Evolutionary conservation across 2,888 invertebrate genomes (phyloP).

Genomic region (Drepanosiphum platanoidis): DNA sequence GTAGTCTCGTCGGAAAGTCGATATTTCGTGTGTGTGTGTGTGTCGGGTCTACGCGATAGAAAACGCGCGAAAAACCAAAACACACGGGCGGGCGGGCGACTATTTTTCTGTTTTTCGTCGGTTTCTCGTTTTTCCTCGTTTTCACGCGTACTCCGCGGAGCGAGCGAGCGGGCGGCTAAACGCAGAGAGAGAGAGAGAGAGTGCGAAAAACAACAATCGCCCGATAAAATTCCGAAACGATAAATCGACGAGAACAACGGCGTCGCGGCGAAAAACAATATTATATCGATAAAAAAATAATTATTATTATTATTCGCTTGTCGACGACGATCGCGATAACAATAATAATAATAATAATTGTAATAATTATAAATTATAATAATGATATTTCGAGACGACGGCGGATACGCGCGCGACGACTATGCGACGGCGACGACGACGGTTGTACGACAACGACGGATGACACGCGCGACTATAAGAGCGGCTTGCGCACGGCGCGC

Average conservation of each 20-base stretch:
- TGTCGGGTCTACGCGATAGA: not conserved
- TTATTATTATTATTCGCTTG: no score
- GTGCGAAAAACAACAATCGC: not conserved
- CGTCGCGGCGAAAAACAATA: not conserved
- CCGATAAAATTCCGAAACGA: slow-evolving; percentile 9
- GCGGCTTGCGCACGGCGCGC: slow-evolving; percentile 17
- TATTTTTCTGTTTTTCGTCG: not conserved
- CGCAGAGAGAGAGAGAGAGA: not conserved
- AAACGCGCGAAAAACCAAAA: not conserved
- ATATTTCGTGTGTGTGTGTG: not conserved
- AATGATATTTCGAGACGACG: not conserved
- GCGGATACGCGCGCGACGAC: not conserved
- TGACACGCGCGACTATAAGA: not conserved
- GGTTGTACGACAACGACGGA: slow-evolving; percentile 18
- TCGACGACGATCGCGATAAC: not conserved
- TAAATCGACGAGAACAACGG: not conserved
- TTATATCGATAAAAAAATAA: not conserved
- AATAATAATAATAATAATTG: not conserved
- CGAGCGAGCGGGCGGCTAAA: not conserved
- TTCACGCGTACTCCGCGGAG: not conserved
- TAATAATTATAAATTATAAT: not conserved
- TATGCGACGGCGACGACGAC: not conserved
- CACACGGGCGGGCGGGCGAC: not conserved
- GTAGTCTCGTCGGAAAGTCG: not conserved
- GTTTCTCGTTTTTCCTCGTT: no score